Base-by-base conservation (phyloP, 2,888 invertebrate species). In the Tethea ocularis region DNA sequence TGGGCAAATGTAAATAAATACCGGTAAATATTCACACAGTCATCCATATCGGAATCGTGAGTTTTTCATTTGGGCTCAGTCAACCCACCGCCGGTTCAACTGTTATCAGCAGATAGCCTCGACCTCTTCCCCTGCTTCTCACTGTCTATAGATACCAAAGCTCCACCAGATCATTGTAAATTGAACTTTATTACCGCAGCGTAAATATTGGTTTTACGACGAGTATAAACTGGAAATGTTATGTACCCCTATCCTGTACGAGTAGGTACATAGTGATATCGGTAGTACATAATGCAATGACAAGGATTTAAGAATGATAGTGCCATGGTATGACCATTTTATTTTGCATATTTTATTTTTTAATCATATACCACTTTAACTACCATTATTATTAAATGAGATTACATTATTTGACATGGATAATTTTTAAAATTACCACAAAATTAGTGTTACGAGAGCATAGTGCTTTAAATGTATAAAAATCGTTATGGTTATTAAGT, bases 31-130 rank as follows among this genome's bases (percentile, higher is more conserved):
- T 62, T 66, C 57, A 66, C 64, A 58, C 57, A 61, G 59, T 61
- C 20, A 46, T 46, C 17, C 46, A 46, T 46, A 58, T 38, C 52
- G 51, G 36, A 69, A 72, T 72, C 71, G 69, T 66, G 68, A 66
- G 72, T 78, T 78, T 77, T 79, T 80, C 76, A 70, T 83, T 83
- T 80, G 77, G 78, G 83, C 84, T 80, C 82, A 83, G 78, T 78
- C 82, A 83, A 84, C 82, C 68, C 77, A 74, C 69, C 78, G 72
- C 66, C 77, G 78, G 83, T 82, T 83, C 80, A 77, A 54, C 71
- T 68, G 80, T 88, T 91, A 91, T 91, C 91, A 75, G 69, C 62
- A 79, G 86, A 89, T 88, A 91, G 77, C 90, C 90, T 86, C 91
- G 89, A 91, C 90, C 90, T 89, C 87, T 84, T 82, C 86, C 87